phyloP scores from a whole-genome alignment of 1,140 invertebrate genomes.

The Panulirus ornatus region DNA sequence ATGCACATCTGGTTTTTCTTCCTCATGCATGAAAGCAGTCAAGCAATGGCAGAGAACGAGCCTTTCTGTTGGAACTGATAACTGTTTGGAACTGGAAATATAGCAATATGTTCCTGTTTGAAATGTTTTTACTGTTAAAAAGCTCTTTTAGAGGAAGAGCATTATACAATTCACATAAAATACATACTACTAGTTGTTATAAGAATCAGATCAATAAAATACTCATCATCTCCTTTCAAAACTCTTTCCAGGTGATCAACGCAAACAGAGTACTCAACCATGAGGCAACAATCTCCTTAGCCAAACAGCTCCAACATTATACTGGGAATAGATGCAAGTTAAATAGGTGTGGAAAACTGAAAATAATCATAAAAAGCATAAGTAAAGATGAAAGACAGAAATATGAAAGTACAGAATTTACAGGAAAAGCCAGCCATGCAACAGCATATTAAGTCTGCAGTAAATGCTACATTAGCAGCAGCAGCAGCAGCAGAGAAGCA shows the following conservation, averaged over 20 bases:
- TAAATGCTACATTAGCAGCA: slow-evolving; percentile 16
- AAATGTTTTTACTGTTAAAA: no score
- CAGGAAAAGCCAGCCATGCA: slow-evolving; percentile 59
- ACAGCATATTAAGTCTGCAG: slow-evolving; percentile 35
- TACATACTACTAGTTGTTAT: no score
- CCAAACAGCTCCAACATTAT: slow-evolving; percentile 34
- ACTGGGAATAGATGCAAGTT: slow-evolving; percentile 16
- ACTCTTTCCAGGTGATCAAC: slow-evolving; percentile 4
- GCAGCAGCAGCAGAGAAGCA: slow-evolving; percentile 52
- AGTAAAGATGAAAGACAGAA: slow-evolving; percentile 24
- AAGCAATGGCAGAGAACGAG: slow-evolving; percentile 38
- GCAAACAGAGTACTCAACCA: background rate
- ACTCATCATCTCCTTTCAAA: no score
- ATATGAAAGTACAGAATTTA: slow-evolving; percentile 15
- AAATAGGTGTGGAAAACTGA: slow-evolving; percentile 22
- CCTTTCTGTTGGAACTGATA: slow-evolving; percentile 5
- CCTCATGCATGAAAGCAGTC: slow-evolving; percentile 54
- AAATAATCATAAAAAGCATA: slow-evolving; percentile 31
- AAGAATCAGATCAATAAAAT: no score
- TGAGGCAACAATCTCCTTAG: slow-evolving; percentile 23
- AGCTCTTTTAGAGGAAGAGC: no score
- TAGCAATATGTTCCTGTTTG: background rate
- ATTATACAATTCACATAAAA: no score
- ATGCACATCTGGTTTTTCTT: slow-evolving; percentile 50
- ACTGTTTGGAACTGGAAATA: background rate